Evolutionary conservation across 1,140 invertebrate species (phyloP).

Genomic region (Radopholus similis): DNA sequence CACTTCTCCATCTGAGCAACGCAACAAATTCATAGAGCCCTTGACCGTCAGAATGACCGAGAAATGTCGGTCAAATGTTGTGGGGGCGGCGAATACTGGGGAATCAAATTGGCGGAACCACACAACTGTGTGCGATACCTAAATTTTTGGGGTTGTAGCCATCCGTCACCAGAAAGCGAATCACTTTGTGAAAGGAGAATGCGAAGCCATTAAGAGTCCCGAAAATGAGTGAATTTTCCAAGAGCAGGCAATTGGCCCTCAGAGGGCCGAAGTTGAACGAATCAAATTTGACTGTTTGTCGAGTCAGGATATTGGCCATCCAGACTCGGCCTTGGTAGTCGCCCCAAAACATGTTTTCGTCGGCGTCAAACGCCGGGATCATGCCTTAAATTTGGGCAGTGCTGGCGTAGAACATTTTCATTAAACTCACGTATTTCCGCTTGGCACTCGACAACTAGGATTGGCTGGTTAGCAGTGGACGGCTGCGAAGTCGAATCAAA

Average conservation of each 20-base stretch:
- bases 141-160: neutral
- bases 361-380: slow-evolving; percentile 17
- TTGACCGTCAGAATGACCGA: slow-evolving; percentile 8
- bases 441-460: neutral
- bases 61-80: neutral
- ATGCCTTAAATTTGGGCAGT: too few species aligned
- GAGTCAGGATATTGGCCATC: neutral
- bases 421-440: too few species aligned
- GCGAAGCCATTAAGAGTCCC: neutral
- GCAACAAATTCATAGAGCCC: neutral
- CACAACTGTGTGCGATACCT: neutral
- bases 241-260: slow-evolving; percentile 5
- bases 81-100: slow-evolving; percentile 15
- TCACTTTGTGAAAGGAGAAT: slow-evolving; percentile 14
- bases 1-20: neutral
- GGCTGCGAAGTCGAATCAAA: neutral
- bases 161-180: neutral
- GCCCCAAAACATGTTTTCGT: slow-evolving; percentile 6
- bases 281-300: neutral
- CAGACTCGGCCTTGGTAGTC: slow-evolving; percentile 6
- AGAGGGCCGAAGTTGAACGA: neutral
- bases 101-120: slow-evolving; percentile 5
- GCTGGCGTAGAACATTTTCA: too few species aligned
- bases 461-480: neutral
- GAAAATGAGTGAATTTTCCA: slow-evolving; percentile 1